Conservation (phyloP, 2,888 invertebrate genomes). For the Agriotes lineatus region DNA sequence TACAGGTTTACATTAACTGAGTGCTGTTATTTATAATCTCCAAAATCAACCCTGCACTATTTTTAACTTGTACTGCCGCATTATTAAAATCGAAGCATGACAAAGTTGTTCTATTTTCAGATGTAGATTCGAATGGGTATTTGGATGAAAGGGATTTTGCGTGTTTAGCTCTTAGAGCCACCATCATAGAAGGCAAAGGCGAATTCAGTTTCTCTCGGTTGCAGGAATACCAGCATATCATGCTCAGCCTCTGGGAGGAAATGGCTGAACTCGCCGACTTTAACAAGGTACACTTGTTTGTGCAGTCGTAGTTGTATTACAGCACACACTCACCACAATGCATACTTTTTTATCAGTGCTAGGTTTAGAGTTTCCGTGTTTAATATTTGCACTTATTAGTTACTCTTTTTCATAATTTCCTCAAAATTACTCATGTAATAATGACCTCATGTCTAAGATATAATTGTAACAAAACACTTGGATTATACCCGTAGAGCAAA, state of each 20-base stretch:
- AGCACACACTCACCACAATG: neutral
- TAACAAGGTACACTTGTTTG: conserved; percentile 75
- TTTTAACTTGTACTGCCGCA: neutral
- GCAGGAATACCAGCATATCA: conserved; percentile 85
- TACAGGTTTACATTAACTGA: neutral
- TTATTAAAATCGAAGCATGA: too few species aligned
- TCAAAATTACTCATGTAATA: too few species aligned
- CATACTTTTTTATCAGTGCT: too few species aligned
- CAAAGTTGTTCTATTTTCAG: conserved; percentile 64
- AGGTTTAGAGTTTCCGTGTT: too few species aligned
- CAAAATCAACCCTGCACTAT: neutral
- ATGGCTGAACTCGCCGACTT: conserved; percentile 88
- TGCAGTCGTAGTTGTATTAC: neutral
- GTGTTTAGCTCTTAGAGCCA: conserved; percentile 84
- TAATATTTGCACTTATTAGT: too few species aligned
- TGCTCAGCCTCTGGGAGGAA: conserved; percentile 88
- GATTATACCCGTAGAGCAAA: too few species aligned
- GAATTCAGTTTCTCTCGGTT: conserved; percentile 79
- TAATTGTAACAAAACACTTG: too few species aligned
- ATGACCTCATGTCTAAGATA: too few species aligned
- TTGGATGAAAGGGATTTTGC: conserved; percentile 86
- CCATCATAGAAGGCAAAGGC: conserved; percentile 86
- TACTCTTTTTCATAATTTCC: too few species aligned
- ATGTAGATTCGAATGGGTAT: conserved; percentile 88
- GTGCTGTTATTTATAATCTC: neutral